Evolutionary conservation across 2,797 vertebrate species (phyloP), one percentile per base, ranked within the genome.

Genomic region (Brachyalestes nurse): DNA sequence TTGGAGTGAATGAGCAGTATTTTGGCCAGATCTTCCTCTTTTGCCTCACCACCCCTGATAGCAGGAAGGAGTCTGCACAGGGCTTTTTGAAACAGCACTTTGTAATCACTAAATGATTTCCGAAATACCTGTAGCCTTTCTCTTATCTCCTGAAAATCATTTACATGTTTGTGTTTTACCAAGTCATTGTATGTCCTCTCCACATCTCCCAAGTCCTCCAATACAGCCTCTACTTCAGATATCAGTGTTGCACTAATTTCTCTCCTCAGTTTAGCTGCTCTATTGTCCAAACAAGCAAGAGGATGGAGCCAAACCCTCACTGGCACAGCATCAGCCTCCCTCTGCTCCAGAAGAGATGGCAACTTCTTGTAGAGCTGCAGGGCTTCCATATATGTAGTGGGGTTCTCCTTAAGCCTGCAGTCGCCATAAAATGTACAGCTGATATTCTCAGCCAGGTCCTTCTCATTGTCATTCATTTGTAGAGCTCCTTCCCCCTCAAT

Each of bases 291-390:
- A 3, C 17, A n/a, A n/a, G 28, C 61, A 75, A 89, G 75, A 0
- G 88, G 86, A 57, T 87, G 81, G 1, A 88, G 71, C 84, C 82
- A 88, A 72, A 88, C 81, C 13, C 9, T 77, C 42, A 87, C 16
- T 17, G 88, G 86, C 21, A 88, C 83, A 19, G 72, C 86, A n/a
- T 84, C 69, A 28, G 80, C 69, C 10, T 21, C 28, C 5, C 9
- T 45, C 12, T 81, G 38, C 14, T 49, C 79, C 23, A 90, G 76
- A 42, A 83, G 49, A 25, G 28, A 38, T 2, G 86, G 83, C 8
- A 90, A 76, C 1, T 47, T 51, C 21, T 82, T 65, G 49, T 82
- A 88, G 0, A 75, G 9, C 14, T 82, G 3, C 47, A 87, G 5
- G 5, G 86, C 85, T 13, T 88, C 85, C 42, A 12, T 10, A 14